Evolutionary conservation across 1,140 invertebrate genomes (phyloP).

Genomic region (Reticulitermes speratus): DNA sequence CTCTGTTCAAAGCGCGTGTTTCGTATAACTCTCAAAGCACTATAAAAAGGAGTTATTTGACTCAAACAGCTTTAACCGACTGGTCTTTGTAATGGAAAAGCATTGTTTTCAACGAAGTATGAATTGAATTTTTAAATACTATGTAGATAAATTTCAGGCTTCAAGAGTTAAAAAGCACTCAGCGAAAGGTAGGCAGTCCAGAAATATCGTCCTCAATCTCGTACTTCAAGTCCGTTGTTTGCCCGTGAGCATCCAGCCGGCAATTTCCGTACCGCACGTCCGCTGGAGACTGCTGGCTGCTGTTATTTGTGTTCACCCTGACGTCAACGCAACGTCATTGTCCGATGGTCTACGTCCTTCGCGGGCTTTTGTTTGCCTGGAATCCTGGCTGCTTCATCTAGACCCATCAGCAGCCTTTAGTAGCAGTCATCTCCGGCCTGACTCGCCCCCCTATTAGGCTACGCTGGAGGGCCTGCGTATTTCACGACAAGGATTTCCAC

Average conservation of each 20-base stretch:
- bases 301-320: not conserved
- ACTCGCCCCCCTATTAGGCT: not conserved
- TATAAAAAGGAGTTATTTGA: too few species aligned
- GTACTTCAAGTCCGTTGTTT: not conserved
- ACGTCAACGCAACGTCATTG: not conserved
- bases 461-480: not conserved
- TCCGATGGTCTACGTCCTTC: not conserved
- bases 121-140: too few species aligned
- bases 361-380: not conserved
- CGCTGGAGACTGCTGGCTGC: too few species aligned
- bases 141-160: too few species aligned
- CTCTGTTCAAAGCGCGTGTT: too few species aligned
- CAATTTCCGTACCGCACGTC: not conserved
- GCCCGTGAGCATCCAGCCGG: not conserved
- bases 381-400: not conserved
- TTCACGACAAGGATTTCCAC: too few species aligned
- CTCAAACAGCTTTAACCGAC: too few species aligned
- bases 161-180: too few species aligned
- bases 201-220: not conserved
- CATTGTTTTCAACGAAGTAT: too few species aligned
- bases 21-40: too few species aligned
- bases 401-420: not conserved
- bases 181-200: too few species aligned
- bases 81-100: too few species aligned
- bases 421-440: not conserved